Conservation (phyloP, 2,797 vertebrate species). For the Xiphorhynchus erythropygius region DNA sequence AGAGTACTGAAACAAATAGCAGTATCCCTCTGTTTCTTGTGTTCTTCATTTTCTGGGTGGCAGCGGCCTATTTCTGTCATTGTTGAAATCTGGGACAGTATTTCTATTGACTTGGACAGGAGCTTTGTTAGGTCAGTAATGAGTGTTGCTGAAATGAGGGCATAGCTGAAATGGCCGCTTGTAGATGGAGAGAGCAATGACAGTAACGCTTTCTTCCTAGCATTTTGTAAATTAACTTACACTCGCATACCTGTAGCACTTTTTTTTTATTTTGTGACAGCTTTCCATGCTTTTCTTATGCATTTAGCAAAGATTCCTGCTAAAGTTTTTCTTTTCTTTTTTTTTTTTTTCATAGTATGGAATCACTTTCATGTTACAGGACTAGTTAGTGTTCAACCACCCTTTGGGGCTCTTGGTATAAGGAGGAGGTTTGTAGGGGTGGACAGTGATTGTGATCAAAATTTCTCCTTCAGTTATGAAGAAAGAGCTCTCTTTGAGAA, state of each 20-base stretch:
- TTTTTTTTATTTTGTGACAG: background rate
- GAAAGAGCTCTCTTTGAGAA: background rate
- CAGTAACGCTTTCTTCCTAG: background rate
- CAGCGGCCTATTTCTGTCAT: background rate
- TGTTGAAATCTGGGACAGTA: constrained; percentile 12
- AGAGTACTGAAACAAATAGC: background rate
- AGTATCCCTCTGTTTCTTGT: background rate
- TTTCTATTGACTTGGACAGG: constrained; percentile 1
- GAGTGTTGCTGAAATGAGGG: background rate
- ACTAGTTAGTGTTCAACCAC: background rate
- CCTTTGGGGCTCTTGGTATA: background rate
- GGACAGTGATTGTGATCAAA: background rate
- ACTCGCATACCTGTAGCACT: background rate
- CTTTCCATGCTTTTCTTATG: background rate
- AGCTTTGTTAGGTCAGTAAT: constrained; percentile 23
- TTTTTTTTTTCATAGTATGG: background rate
- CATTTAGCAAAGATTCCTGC: background rate
- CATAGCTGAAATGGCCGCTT: constrained; percentile 1
- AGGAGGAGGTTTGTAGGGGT: background rate
- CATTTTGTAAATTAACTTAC: background rate
- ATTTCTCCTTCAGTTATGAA: background rate
- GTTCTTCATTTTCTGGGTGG: background rate
- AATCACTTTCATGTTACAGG: background rate
- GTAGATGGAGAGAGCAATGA: background rate
- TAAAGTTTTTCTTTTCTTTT: background rate